These are phyloP conservation scores for Subacronicta megacephala DNA, from an alignment of 2,888 invertebrate species.

Conservation along the genomic window DNA sequence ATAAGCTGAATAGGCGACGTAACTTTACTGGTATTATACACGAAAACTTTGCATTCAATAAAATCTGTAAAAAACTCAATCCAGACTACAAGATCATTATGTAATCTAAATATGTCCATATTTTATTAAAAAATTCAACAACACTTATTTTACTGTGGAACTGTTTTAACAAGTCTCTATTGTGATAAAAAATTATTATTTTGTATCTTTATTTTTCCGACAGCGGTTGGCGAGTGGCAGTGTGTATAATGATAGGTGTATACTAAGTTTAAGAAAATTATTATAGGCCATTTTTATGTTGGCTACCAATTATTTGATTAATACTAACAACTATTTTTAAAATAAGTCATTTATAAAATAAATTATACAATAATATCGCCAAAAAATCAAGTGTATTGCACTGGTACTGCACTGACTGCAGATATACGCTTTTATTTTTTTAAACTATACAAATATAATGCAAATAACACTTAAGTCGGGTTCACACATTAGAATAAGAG, in stretches of 20 bases:
- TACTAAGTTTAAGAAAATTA: conserved; percentile 67
- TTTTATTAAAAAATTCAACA: conserved; percentile 88
- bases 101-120: conserved; percentile 87
- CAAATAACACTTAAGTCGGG: conserved; percentile 53
- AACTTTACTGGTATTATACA: conserved; percentile 59
- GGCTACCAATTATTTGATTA: conserved; percentile 87
- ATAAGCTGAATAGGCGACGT: conserved; percentile 82
- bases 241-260: conserved; percentile 69
- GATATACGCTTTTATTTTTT: conserved; percentile 63
- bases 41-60: conserved; percentile 79
- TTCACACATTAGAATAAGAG: conserved; percentile 46
- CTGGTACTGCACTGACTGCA: conserved; percentile 81
- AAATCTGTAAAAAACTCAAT: conserved; percentile 88
- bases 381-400: conserved; percentile 84
- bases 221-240: conserved; percentile 89
- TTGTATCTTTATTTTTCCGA: conserved; percentile 64
- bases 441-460: conserved; percentile 70
- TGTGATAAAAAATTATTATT: conserved; percentile 80
- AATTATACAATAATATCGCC: conserved; percentile 76
- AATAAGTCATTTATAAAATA: conserved; percentile 70
- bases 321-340: conserved; percentile 69
- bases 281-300: conserved; percentile 84
- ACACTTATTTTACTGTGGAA: conserved; percentile 88
- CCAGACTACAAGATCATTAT: conserved; percentile 90
- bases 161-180: conserved; percentile 87